phyloP scores from a whole-genome alignment of 2,113 vertebrate species.

The Nothobranchius furzeri region DNA sequence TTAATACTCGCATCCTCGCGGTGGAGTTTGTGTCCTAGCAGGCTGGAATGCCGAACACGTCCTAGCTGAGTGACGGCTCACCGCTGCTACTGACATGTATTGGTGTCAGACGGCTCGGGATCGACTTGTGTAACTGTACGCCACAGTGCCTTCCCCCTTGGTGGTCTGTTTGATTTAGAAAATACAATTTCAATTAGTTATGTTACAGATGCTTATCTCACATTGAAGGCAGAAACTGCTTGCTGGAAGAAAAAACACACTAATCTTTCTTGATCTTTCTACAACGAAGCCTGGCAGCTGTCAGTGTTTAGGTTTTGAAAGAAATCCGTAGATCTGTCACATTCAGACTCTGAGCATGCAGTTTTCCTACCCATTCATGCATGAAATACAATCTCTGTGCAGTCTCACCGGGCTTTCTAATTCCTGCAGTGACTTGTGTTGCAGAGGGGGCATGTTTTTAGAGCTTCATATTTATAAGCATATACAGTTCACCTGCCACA shows the following conservation, averaged over 20 bases:
- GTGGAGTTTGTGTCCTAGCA: conserved; percentile 20
- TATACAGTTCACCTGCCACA: not conserved
- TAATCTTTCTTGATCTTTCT: conserved; percentile 34
- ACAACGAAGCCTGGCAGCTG: conserved; percentile 18
- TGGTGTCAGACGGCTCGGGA: conserved; percentile 8
- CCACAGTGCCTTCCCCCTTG: not conserved
- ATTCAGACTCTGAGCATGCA: conserved; percentile 22
- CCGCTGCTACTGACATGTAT: conserved; percentile 25
- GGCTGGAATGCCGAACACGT: conserved; percentile 1
- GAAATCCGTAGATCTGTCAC: conserved; percentile 35
- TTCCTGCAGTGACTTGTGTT: conserved; percentile 15
- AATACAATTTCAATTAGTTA: conserved; percentile 10
- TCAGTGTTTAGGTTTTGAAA: conserved; percentile 17
- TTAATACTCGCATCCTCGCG: conserved; percentile 36
- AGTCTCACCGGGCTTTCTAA: conserved; percentile 31
- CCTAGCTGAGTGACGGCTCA: conserved; percentile 29
- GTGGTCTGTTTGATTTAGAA: conserved; percentile 22
- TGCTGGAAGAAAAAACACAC: not conserved
- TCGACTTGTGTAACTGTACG: not conserved
- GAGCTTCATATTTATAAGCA: conserved; percentile 16
- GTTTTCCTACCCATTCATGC: conserved; percentile 41
- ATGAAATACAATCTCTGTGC: conserved; percentile 48
- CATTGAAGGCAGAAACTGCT: conserved; percentile 15
- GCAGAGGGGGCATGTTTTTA: conserved; percentile 19
- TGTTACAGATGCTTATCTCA: not conserved